Evolutionary conservation across 1,140 invertebrate genomes (phyloP).

Genomic region (Chironomus striatipennis): DNA sequence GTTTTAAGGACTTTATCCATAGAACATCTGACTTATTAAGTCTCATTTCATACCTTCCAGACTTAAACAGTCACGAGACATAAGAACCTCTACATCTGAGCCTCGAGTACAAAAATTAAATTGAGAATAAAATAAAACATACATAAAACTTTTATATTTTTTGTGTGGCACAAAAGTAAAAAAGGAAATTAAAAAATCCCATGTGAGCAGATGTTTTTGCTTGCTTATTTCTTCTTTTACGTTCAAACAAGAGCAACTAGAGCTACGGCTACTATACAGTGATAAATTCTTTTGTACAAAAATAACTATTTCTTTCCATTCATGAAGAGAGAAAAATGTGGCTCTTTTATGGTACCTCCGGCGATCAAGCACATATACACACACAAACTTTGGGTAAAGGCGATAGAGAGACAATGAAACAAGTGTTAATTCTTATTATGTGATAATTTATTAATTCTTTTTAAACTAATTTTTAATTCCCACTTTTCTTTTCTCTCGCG

Average conservation of each 20-base stretch:
- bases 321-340: too few relatives aligned
- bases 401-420: constrained; percentile 11
- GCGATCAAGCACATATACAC: background rate
- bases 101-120: too few relatives aligned
- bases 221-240: background rate
- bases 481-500: background rate
- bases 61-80: too few relatives aligned
- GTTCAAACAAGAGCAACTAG: constrained; percentile 4
- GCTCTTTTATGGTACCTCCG: constrained; percentile 9
- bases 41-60: too few relatives aligned
- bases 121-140: background rate
- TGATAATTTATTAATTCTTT: constrained; percentile 24
- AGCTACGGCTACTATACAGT: background rate
- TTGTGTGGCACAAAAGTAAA: constrained; percentile 1
- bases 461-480: constrained; percentile 23
- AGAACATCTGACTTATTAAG: too few relatives aligned
- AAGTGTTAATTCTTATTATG: constrained; percentile 24
- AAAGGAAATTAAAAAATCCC: constrained; percentile 11
- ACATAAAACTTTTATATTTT: background rate
- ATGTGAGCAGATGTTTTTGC: constrained; percentile 9
- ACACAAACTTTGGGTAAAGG: background rate
- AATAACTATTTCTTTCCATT: background rate
- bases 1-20: too few relatives aligned
- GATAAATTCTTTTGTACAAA: background rate
- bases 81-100: too few relatives aligned